A percentile compares a stretch with the other conserved stretches of the same genome.
Conservation (phyloP, 1,140 invertebrate species). For the Hyles euphorbiae region DNA sequence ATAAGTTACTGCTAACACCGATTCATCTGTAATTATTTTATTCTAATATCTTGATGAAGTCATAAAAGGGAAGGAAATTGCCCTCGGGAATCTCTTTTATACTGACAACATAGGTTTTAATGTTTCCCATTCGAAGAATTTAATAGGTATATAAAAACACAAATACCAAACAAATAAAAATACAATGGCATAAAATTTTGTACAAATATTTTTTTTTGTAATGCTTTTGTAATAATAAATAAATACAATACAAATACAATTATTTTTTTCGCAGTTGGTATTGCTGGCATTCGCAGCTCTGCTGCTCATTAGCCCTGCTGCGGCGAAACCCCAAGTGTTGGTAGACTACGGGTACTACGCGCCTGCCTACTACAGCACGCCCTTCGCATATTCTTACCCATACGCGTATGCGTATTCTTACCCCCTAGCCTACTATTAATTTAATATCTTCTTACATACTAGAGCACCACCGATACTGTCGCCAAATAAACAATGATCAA, state of each 20-base stretch:
- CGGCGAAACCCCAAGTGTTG: conserved; percentile 56
- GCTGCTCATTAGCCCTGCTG: conserved; percentile 36
- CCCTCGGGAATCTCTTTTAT: too few species aligned
- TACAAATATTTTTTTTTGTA: too few species aligned
- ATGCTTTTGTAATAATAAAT: too few species aligned
- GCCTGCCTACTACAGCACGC: conserved; percentile 52
- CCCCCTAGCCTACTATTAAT: conserved; percentile 36
- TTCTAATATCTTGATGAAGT: too few species aligned
- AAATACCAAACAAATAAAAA: too few species aligned
- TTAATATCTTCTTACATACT: neutral
- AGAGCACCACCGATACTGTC: neutral
- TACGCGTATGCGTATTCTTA: conserved; percentile 65
- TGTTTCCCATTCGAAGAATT: too few species aligned
- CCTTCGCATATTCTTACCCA: conserved; percentile 53
- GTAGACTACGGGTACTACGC: conserved; percentile 63
- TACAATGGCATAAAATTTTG: too few species aligned
- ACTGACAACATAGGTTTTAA: too few species aligned
- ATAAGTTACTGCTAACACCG: too few species aligned
- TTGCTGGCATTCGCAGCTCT: conserved; percentile 39
- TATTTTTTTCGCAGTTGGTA: conserved; percentile 30
- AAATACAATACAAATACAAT: neutral
- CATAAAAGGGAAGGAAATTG: too few species aligned
- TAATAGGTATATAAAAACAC: too few species aligned
- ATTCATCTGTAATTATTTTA: too few species aligned
- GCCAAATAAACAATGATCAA: neutral